phyloP scores from a whole-genome alignment of 2,888 invertebrate genomes.

The Cephus runcator region DNA sequence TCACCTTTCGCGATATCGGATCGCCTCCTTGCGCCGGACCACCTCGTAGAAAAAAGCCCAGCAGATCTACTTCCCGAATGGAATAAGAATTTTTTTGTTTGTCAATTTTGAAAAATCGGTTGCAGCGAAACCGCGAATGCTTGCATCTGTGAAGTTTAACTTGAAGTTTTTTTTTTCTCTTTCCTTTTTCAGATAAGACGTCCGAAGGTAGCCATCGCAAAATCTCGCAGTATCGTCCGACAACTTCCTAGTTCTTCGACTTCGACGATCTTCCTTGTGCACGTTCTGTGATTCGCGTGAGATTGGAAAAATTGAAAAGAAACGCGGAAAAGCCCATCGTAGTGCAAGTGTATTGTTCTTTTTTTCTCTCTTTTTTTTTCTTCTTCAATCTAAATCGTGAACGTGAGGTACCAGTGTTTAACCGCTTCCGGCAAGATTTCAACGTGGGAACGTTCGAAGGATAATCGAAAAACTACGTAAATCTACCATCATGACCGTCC shows the following conservation, averaged over 20 bases:
- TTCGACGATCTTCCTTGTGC: neutral
- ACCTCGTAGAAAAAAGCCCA: neutral
- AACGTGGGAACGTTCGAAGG: neutral
- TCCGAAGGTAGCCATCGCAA: neutral
- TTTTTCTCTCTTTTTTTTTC: accelerated
- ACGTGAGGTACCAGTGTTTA: neutral
- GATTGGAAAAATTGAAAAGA: neutral
- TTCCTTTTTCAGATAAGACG: neutral
- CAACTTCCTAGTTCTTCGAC: neutral
- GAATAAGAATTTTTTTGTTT: neutral
- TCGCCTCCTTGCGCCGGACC: neutral
- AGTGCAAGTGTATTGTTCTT: neutral
- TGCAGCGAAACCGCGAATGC: neutral
- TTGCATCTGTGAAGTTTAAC: neutral
- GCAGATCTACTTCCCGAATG: neutral
- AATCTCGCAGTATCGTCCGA: neutral
- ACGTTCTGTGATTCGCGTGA: neutral
- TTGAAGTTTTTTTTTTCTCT: neutral
- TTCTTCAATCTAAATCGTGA: neutral
- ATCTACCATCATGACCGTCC: constrained; percentile 42
- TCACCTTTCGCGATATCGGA: neutral
- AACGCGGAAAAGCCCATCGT: neutral
- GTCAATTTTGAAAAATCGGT: neutral
- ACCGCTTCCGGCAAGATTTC: neutral
- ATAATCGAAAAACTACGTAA: neutral